Percentiles rank a stretch among this genome's conserved stretches.
Conservation (phyloP, 2,113 vertebrate species). For the Raja brachyura region DNA sequence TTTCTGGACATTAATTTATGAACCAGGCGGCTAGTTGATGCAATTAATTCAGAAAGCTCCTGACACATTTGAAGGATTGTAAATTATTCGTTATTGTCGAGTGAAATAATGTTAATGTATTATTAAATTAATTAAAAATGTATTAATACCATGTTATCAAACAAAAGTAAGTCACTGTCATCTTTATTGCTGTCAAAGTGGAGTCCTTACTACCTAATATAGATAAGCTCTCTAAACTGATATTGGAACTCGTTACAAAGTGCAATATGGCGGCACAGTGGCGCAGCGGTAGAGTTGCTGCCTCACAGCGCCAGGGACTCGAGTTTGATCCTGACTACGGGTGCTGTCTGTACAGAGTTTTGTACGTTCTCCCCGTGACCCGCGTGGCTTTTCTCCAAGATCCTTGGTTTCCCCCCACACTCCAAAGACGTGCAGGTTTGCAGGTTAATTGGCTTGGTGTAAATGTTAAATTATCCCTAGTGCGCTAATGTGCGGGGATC, state of each 20-base stretch:
- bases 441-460: too few species aligned
- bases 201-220: background rate
- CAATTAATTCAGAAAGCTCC: background rate
- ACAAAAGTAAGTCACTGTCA: background rate
- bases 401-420: too few species aligned
- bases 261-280: too few species aligned
- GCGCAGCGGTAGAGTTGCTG: too few species aligned
- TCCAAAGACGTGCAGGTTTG: too few species aligned
- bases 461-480: too few species aligned
- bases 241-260: background rate
- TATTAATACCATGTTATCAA: background rate
- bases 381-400: too few species aligned
- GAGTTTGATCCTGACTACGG: too few species aligned
- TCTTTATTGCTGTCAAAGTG: background rate
- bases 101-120: background rate
- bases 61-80: background rate
- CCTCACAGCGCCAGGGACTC: too few species aligned
- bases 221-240: background rate
- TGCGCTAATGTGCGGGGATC: too few species aligned
- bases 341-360: too few species aligned
- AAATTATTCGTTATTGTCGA: background rate
- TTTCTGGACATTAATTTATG: background rate
- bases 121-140: background rate
- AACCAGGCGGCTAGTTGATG: background rate
- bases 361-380: too few species aligned